phyloP scores from a whole-genome alignment of 2,113 vertebrate genomes.

The Gallinago jamesoni region DNA sequence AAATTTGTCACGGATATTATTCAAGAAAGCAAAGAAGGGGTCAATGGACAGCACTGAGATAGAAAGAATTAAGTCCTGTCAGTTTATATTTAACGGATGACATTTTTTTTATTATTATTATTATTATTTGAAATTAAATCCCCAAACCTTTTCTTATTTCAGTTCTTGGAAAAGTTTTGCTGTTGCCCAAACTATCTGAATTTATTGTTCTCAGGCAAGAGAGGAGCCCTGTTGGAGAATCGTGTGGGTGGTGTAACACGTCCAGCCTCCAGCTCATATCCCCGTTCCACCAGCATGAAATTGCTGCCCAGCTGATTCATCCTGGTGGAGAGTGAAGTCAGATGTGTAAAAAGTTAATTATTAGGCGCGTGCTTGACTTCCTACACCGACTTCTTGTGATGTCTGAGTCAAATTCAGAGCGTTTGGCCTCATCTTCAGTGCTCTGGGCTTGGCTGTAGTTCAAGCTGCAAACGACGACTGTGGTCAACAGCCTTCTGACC shows the following conservation, averaged over 20 bases:
- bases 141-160: background rate
- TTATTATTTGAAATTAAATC: background rate
- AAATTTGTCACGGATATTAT: background rate
- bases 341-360: background rate
- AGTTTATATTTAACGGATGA: conserved; percentile 27
- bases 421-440: background rate
- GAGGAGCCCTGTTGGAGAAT: background rate
- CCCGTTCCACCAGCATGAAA: background rate
- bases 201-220: conserved; percentile 34
- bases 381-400: background rate
- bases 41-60: background rate
- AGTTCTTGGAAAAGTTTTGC: conserved; percentile 26
- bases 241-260: background rate
- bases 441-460: background rate
- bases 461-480: background rate
- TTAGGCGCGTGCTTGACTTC: background rate
- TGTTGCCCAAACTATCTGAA: conserved; percentile 27
- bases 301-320: background rate
- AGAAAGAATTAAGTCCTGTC: conserved; percentile 13
- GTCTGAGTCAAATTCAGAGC: background rate
- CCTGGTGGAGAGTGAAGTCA: background rate
- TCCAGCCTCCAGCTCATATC: background rate
- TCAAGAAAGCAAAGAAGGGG: background rate
- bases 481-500: background rate
- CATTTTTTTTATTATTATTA: background rate